phyloP scores from a whole-genome alignment of 2,797 vertebrate species.

The Salmo trutta region DNA sequence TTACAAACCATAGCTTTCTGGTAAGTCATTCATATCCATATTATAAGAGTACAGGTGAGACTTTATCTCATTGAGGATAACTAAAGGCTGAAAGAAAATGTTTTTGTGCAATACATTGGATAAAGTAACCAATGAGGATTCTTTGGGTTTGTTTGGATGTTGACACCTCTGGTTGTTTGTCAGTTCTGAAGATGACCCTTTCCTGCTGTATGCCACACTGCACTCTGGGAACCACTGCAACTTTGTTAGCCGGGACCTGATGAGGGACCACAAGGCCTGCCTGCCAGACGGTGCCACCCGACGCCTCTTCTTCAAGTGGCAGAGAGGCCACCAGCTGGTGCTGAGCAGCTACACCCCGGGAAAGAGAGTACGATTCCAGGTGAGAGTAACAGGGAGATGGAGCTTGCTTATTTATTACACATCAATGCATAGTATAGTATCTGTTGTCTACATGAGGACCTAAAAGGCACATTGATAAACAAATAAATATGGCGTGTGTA shows the following conservation, averaged over 20 bases:
- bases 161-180: slow-evolving; percentile 14
- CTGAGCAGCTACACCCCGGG: slow-evolving; percentile 48
- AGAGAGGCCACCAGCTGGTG: slow-evolving; percentile 89
- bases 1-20: neutral
- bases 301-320: slow-evolving; percentile 95
- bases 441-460: no score
- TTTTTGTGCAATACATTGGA: no score
- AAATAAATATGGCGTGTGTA: neutral
- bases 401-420: neutral
- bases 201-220: slow-evolving; percentile 90
- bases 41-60: neutral
- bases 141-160: neutral
- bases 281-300: slow-evolving; percentile 73
- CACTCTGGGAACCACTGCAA: slow-evolving; percentile 89
- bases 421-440: neutral
- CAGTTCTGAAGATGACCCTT: slow-evolving; percentile 94
- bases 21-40: neutral
- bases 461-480: no score
- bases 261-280: slow-evolving; percentile 96
- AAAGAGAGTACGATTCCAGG: slow-evolving; percentile 81
- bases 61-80: neutral
- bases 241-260: slow-evolving; percentile 90
- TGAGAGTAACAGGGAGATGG: slow-evolving; percentile 57
- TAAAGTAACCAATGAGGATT: neutral
- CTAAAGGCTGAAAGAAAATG: neutral